These are phyloP conservation scores for Tenthredo scrophulariae DNA, from an alignment of 2,888 invertebrate species.

Conservation along the genomic window DNA sequence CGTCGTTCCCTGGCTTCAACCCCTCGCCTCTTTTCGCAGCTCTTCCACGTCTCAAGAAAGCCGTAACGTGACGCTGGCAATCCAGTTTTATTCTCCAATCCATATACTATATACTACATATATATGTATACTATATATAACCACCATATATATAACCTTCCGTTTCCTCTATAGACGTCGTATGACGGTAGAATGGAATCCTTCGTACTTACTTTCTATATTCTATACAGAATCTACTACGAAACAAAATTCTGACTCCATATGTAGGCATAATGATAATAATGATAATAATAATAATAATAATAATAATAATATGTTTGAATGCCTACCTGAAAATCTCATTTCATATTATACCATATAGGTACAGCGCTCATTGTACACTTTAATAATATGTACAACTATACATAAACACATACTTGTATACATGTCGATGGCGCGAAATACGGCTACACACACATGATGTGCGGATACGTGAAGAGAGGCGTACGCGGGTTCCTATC, in stretches of 20 bases:
- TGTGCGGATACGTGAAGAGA: background rate
- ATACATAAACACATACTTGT: background rate
- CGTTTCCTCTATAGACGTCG: background rate
- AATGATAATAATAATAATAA: background rate
- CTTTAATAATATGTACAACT: background rate
- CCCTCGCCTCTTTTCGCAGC: background rate
- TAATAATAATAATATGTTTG: background rate
- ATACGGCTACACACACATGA: background rate
- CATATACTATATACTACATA: background rate
- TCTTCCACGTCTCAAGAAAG: conserved; percentile 16
- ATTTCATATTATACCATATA: background rate
- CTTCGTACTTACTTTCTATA: conserved; percentile 4
- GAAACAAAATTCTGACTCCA: background rate
- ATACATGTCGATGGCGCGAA: background rate
- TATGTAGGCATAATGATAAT: background rate
- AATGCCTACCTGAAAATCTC: background rate
- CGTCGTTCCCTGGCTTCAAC: conserved; percentile 4
- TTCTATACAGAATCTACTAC: background rate
- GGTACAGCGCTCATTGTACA: background rate
- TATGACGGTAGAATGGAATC: background rate
- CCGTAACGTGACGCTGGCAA: conserved; percentile 15
- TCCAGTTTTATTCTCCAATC: conserved; percentile 26
- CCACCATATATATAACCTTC: background rate
- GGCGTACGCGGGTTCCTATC: conserved; percentile 18
- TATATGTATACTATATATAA: background rate